phyloP scores from a whole-genome alignment of 2,113 vertebrate species.

The Myiagra hebetior region DNA sequence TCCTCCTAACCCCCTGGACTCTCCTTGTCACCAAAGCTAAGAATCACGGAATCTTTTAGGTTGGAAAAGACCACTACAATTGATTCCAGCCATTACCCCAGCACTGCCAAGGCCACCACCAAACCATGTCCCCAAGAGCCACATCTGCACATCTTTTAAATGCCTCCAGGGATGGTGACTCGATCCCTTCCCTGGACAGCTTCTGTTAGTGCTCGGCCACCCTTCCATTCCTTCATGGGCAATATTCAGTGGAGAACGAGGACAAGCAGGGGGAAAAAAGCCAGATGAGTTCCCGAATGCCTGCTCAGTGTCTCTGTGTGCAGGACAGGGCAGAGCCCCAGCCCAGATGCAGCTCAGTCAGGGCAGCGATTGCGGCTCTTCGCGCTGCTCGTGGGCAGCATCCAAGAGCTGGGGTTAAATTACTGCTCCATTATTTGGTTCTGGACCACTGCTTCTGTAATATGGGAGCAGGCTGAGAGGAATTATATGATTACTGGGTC shows the following conservation, averaged over 20 bases:
- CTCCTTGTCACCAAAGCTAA: not conserved
- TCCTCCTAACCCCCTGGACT: not conserved
- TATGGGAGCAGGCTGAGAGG: not conserved
- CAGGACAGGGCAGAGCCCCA: not conserved
- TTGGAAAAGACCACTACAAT: not conserved
- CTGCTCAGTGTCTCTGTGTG: not conserved
- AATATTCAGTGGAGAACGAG: not conserved
- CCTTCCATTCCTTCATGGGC: not conserved
- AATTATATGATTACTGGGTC: not conserved
- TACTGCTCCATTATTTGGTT: not conserved
- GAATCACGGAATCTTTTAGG: not conserved
- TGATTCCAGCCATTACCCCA: not conserved
- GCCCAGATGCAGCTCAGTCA: not conserved
- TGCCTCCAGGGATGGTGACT: not conserved
- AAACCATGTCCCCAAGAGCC: not conserved
- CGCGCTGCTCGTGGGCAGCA: fast-evolving
- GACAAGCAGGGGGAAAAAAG: not conserved
- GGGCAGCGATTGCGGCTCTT: fast-evolving
- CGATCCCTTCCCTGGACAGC: not conserved
- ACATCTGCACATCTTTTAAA: not conserved
- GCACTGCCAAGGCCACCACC: not conserved
- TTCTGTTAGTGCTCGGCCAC: not conserved
- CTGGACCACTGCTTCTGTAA: not conserved
- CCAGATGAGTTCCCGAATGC: not conserved
- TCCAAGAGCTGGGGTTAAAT: not conserved